A percentile compares a stretch with the other conserved stretches of the same genome.
Conservation (phyloP, 2,888 invertebrate species). For the Heliconius charithonia region DNA sequence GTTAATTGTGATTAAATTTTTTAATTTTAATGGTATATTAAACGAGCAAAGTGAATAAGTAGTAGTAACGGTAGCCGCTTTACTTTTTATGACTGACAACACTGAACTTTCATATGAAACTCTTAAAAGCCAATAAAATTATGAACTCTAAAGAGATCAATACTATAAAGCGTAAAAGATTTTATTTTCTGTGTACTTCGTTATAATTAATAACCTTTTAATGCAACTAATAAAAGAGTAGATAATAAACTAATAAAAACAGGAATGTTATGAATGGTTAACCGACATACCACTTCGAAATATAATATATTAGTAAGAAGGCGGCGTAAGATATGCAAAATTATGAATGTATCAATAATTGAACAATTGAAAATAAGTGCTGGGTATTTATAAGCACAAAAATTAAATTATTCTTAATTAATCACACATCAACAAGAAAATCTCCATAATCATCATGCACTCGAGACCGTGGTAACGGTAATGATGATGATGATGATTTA, state of each 20-base stretch:
- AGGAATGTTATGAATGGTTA: not conserved
- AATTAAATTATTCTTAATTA: too few relatives aligned
- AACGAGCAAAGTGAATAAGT: not conserved
- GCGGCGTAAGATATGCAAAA: not conserved
- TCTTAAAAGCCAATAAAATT: not conserved
- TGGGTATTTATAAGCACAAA: too few relatives aligned
- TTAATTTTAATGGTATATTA: not conserved
- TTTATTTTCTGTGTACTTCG: not conserved
- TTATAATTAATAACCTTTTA: not conserved
- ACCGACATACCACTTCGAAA: not conserved
- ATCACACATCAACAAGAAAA: too few relatives aligned
- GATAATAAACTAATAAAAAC: not conserved
- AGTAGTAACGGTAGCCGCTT: conserved; percentile 6
- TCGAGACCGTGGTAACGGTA: too few relatives aligned
- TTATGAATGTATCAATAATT: too few relatives aligned
- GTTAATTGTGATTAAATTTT: not conserved
- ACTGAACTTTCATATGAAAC: not conserved
- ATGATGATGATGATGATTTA: too few relatives aligned
- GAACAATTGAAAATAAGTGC: too few relatives aligned
- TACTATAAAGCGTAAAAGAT: not conserved
- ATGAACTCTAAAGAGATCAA: not conserved
- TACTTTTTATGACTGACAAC: not conserved
- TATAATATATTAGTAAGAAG: not conserved
- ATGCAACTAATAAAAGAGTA: not conserved
- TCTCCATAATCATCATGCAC: too few relatives aligned